Evolutionary conservation across 1,140 invertebrate species (phyloP).

Genomic region (Ostrea denselamellosa): DNA sequence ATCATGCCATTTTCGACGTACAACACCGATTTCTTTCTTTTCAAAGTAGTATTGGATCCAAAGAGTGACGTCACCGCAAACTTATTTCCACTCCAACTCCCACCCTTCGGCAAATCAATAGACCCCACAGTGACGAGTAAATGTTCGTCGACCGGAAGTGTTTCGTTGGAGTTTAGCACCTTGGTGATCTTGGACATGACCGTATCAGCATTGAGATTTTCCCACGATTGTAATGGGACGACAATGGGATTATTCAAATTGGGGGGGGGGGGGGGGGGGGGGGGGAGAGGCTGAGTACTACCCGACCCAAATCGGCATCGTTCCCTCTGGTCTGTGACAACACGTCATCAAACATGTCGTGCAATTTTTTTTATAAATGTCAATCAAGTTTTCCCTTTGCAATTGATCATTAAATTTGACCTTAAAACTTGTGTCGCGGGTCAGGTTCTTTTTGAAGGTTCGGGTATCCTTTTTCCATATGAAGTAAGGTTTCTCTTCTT

Average conservation of each 20-base stretch:
- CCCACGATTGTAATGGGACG: too few relatives aligned
- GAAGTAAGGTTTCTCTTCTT: slow-evolving; percentile 33
- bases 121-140: slow-evolving; percentile 41
- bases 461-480: slow-evolving; percentile 37
- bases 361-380: slow-evolving; percentile 41
- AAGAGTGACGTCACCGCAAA: slow-evolving; percentile 8
- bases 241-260: slow-evolving; percentile 26
- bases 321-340: not conserved
- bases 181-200: not conserved
- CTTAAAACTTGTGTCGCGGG: slow-evolving; percentile 42
- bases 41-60: slow-evolving; percentile 32
- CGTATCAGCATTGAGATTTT: too few relatives aligned
- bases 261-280: too few relatives aligned
- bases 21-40: too few relatives aligned
- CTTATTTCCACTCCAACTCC: too few relatives aligned
- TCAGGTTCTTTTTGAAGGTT: slow-evolving; percentile 37
- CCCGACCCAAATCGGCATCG: slow-evolving; percentile 31
- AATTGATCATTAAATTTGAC: not conserved
- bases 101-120: too few relatives aligned
- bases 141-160: slow-evolving; percentile 21
- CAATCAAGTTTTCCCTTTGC: slow-evolving; percentile 14
- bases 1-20: too few relatives aligned
- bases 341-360: slow-evolving; percentile 49
- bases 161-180: slow-evolving; percentile 44
- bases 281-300: slow-evolving; percentile 41